Percentiles rank a stretch among this genome's conserved stretches.
phyloP scores from a whole-genome alignment of 2,797 vertebrate genomes.

The Crocidura indochinensis region DNA sequence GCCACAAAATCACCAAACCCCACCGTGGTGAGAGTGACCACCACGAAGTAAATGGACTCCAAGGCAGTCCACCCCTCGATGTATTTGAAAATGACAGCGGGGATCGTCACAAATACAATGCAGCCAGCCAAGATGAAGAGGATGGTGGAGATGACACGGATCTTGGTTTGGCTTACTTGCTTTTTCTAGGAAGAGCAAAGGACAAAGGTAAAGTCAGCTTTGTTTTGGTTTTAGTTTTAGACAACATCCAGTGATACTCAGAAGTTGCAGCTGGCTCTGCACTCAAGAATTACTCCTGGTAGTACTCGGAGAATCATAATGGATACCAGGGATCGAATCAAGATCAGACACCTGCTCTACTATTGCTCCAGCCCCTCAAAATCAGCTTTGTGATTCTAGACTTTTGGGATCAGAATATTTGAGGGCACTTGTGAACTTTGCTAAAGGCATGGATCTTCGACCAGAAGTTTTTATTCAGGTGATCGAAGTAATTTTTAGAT shows the following conservation, averaged over 20 bases:
- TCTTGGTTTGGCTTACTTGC: conserved; percentile 99
- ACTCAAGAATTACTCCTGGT: no score
- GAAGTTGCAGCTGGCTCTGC: no score
- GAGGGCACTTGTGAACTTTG: not conserved
- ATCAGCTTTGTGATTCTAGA: conserved; percentile 49
- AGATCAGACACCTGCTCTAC: no score
- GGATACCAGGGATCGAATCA: no score
- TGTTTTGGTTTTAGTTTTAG: no score
- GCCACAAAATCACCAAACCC: conserved; percentile 99
- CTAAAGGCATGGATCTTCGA: not conserved
- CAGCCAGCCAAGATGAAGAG: conserved; percentile 98
- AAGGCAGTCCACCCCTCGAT: conserved; percentile 97
- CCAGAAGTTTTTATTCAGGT: not conserved
- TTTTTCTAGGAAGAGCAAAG: conserved; percentile 93
- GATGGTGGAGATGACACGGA: conserved; percentile 97
- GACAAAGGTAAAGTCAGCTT: conserved; percentile 64
- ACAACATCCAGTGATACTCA: no score
- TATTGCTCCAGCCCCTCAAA: not conserved
- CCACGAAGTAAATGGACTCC: conserved; percentile 99
- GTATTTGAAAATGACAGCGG: conserved; percentile 97
- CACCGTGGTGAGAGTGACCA: conserved; percentile 98
- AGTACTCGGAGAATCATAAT: no score
- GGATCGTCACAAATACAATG: conserved; percentile 97
- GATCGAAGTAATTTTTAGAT: not conserved
- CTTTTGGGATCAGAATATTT: not conserved